A percentile compares a stretch with the other conserved stretches of the same genome.
phyloP scores from a whole-genome alignment of 2,888 invertebrate genomes.

The Thereva nobilitata region DNA sequence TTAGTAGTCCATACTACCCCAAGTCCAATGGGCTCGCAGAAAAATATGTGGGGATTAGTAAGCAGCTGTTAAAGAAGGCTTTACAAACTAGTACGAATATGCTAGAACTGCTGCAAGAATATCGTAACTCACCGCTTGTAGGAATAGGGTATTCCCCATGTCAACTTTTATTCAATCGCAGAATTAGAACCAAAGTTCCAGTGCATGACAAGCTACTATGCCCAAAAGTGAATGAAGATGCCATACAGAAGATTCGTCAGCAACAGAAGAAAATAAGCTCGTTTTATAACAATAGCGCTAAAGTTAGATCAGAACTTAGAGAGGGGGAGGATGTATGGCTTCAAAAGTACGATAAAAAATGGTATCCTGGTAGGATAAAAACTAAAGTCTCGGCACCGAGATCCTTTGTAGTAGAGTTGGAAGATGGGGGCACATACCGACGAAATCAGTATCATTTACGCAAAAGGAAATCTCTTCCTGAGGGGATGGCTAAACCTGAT shows the following conservation, averaged over 20 bases:
- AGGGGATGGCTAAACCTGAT: too few species aligned
- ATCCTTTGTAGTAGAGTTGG: not conserved
- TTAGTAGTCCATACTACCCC: conserved; percentile 43
- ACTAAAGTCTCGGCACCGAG: not conserved
- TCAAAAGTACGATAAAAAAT: not conserved
- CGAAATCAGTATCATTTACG: not conserved
- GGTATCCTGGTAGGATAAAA: not conserved
- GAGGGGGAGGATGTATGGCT: too few species aligned
- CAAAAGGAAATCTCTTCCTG: not conserved
- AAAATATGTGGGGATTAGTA: conserved; percentile 35
- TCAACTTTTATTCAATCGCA: too few species aligned
- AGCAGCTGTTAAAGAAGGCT: not conserved
- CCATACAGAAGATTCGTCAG: too few species aligned
- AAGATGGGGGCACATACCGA: not conserved
- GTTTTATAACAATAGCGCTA: not conserved
- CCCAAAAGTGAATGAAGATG: too few species aligned
- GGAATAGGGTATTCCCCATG: too few species aligned
- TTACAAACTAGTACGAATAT: not conserved
- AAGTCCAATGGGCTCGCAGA: conserved; percentile 46
- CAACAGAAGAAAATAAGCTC: not conserved
- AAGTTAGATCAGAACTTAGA: not conserved
- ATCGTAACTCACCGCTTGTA: too few species aligned
- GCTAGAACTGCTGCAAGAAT: not conserved
- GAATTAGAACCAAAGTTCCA: too few species aligned
- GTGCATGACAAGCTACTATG: too few species aligned